Base-by-base conservation (phyloP, 2,113 vertebrate species). In the Abramis brama region DNA sequence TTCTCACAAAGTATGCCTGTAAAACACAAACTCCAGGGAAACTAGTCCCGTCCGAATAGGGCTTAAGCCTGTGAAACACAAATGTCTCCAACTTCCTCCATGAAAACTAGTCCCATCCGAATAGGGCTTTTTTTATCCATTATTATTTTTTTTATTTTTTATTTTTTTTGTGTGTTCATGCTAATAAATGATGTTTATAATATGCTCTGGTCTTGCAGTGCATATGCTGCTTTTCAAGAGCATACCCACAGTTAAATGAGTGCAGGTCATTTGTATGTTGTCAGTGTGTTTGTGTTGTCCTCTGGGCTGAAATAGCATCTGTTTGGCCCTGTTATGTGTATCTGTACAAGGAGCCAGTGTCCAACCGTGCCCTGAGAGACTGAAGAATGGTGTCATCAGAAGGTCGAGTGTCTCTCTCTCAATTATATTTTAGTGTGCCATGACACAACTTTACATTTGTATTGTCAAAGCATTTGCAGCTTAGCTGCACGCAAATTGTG, bases 321-420 rank as follows among this genome's bases (percentile, higher is more conserved):
- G 85, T 88, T 84, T 89, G 59, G 39, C 82, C 85, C 82, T 82
- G 75, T 60, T 82, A 81, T 79, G 85, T 75, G 85, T 83, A 64
- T 47, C 74, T 27, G 52, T 83, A 74, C 73, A 86, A 75, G 79
- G 75, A 88, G 75, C 86, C 60, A 76, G 68, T 82, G 85, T 85
- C 82, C 85, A 66, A 45, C 50, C 47, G 6, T 90, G 83, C 70
- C 52, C 86, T 91, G 90, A 86, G 91, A 91, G 94, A 94, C 94
- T 94, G 95, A 93, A 89, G 91, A 91, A 89, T 90, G 90, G 36
- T 91, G 94, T 92, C 88, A 92, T 79, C 87, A 88, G 90, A 91
- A 93, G 94, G 93, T 95, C 94, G 92, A 90, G 91, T 89, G 90
- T 93, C 91, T 94, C 92, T 52, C 52, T 23, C 50, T 57, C 50